A percentile compares a stretch with the other conserved stretches of the same genome.
Evolutionary conservation across 2,888 invertebrate species (phyloP).

Genomic region (Craniophora ligustri): DNA sequence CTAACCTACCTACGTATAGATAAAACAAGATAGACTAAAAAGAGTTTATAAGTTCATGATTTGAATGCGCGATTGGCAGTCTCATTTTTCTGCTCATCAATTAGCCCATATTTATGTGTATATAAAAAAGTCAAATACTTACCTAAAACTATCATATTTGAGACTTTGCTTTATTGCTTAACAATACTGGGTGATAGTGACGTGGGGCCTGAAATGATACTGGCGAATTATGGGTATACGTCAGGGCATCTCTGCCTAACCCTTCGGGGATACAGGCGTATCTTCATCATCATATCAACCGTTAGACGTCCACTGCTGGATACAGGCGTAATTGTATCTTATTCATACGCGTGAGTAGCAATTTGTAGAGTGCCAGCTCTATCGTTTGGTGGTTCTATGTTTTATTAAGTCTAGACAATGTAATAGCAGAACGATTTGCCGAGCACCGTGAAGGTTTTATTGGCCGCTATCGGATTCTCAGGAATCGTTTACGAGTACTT

Average conservation of each 20-base stretch:
- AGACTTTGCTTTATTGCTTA: neutral
- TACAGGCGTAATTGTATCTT: too few relatives aligned
- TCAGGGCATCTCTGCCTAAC: too few relatives aligned
- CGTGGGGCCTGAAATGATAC: neutral
- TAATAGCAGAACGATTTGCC: slow-evolving; percentile 68
- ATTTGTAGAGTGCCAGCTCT: slow-evolving; percentile 50
- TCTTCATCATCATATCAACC: too few relatives aligned
- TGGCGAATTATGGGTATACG: too few relatives aligned
- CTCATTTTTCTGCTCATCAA: neutral
- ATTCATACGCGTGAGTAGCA: neutral
- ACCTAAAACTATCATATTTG: too few relatives aligned
- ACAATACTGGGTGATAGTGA: neutral
- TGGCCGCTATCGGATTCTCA: slow-evolving; percentile 64
- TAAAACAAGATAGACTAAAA: too few relatives aligned
- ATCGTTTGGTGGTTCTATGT: slow-evolving; percentile 56
- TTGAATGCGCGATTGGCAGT: too few relatives aligned
- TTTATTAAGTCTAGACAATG: slow-evolving; percentile 74
- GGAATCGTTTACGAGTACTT: slow-evolving; percentile 58
- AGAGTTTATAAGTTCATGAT: neutral
- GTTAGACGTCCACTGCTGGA: too few relatives aligned
- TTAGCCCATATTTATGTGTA: neutral
- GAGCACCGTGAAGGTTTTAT: slow-evolving; percentile 65
- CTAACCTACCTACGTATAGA: too few relatives aligned
- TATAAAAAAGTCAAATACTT: too few relatives aligned
- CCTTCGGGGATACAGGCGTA: too few relatives aligned